A percentile compares a stretch with the other conserved stretches of the same genome.
phyloP scores from a whole-genome alignment of 2,888 invertebrate species.

The Unio pictorum region DNA sequence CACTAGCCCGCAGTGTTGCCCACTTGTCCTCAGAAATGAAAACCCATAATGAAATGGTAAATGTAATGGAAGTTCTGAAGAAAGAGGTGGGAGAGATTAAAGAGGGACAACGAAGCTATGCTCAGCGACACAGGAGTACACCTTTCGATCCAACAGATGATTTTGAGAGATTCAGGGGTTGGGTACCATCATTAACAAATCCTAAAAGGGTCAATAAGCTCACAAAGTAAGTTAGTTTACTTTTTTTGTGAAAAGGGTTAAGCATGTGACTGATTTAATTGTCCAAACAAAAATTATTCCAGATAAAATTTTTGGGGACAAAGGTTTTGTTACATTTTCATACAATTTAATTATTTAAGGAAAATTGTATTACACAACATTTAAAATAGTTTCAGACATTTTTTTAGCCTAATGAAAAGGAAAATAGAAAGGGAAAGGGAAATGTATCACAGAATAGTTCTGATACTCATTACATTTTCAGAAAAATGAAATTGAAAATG shows the following conservation, averaged over 20 bases:
- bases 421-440: too few species aligned
- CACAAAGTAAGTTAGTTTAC: slow-evolving; percentile 77
- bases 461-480: too few species aligned
- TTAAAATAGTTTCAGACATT: too few species aligned
- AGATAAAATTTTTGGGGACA: too few species aligned
- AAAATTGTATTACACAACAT: too few species aligned
- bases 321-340: too few species aligned
- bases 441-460: too few species aligned
- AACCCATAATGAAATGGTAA: slow-evolving; percentile 88
- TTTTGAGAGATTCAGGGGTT: slow-evolving; percentile 67
- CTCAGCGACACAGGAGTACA: slow-evolving; percentile 16
- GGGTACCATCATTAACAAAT: slow-evolving; percentile 80
- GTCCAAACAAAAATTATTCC: background rate
- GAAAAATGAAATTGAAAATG: too few species aligned
- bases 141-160: slow-evolving; percentile 35
- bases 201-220: slow-evolving; percentile 89
- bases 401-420: too few species aligned
- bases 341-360: too few species aligned
- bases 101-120: slow-evolving; percentile 23
- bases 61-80: slow-evolving; percentile 90
- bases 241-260: background rate
- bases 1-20: slow-evolving; percentile 89
- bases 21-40: slow-evolving; percentile 93
- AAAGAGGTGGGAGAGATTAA: slow-evolving; percentile 84
- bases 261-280: background rate